These are phyloP conservation scores for Morpho helenor DNA, from an alignment of 2,888 invertebrate species.

Conservation along the genomic window DNA sequence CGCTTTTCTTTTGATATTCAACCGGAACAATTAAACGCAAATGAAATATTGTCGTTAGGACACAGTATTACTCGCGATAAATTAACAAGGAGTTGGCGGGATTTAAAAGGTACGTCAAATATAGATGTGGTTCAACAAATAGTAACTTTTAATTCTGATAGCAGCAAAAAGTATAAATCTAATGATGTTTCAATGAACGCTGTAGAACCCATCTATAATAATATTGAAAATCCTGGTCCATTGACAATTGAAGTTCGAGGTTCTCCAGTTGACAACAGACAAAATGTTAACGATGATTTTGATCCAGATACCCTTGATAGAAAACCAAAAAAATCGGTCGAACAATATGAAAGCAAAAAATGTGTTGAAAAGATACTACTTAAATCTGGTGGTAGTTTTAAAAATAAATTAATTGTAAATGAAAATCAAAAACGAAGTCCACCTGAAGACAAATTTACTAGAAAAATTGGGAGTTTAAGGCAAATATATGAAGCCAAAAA, in stretches of 20 bases:
- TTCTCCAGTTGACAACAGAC: conserved; percentile 83
- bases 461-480: conserved; percentile 85
- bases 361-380: conserved; percentile 77
- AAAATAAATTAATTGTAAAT: conserved; percentile 66
- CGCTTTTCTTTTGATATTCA: conserved; percentile 60
- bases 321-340: conserved; percentile 72
- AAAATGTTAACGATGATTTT: conserved; percentile 85
- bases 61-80: conserved; percentile 47
- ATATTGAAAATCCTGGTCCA: conserved; percentile 83
- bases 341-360: conserved; percentile 46
- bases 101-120: conserved; percentile 50
- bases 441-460: conserved; percentile 63
- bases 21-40: conserved; percentile 65
- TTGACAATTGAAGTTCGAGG: conserved; percentile 90
- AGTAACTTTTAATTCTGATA: conserved; percentile 48
- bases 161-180: conserved; percentile 54
- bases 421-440: conserved; percentile 44
- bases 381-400: conserved; percentile 86
- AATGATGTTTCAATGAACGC: conserved; percentile 85
- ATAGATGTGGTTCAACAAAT: conserved; percentile 42
- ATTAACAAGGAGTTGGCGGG: conserved; percentile 64
- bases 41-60: conserved; percentile 39
- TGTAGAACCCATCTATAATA: conserved; percentile 73
- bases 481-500: conserved; percentile 89
- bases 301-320: conserved; percentile 92